Evolutionary conservation across 2,888 invertebrate genomes (phyloP).

Genomic region (Ephialtes manifestator): DNA sequence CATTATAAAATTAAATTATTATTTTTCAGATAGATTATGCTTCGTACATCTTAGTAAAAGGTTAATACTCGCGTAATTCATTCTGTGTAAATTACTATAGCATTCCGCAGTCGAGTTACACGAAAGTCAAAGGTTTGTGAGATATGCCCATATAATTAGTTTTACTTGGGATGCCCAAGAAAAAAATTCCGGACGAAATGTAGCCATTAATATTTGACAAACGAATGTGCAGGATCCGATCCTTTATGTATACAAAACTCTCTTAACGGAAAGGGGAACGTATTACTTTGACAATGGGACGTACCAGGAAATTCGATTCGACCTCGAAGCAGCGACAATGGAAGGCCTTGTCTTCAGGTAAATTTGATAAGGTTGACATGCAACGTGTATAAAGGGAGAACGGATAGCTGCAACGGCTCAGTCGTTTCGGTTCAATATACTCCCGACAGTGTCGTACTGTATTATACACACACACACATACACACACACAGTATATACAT

Average conservation of each 20-base stretch:
- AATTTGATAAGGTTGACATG: slow-evolving; percentile 46
- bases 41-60: too few relatives aligned
- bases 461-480: background rate
- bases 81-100: too few relatives aligned
- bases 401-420: slow-evolving; percentile 21
- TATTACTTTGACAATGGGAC: slow-evolving; percentile 6
- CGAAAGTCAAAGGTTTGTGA: too few relatives aligned
- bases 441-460: background rate
- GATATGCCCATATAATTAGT: too few relatives aligned
- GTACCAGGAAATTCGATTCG: slow-evolving; percentile 35
- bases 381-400: slow-evolving; percentile 29
- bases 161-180: too few relatives aligned
- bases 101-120: too few relatives aligned
- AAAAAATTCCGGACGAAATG: too few relatives aligned
- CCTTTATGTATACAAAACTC: background rate
- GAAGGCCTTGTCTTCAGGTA: slow-evolving; percentile 11
- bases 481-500: background rate
- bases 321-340: slow-evolving; percentile 26
- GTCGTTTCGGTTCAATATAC: slow-evolving; percentile 12
- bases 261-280: background rate
- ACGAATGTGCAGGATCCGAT: background rate
- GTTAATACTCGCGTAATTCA: too few relatives aligned
- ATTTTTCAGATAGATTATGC: too few relatives aligned
- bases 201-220: background rate
- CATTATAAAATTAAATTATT: too few relatives aligned